These are phyloP conservation scores for Drosophila borealis DNA, from an alignment of 2,888 invertebrate species.

Conservation along the genomic window DNA sequence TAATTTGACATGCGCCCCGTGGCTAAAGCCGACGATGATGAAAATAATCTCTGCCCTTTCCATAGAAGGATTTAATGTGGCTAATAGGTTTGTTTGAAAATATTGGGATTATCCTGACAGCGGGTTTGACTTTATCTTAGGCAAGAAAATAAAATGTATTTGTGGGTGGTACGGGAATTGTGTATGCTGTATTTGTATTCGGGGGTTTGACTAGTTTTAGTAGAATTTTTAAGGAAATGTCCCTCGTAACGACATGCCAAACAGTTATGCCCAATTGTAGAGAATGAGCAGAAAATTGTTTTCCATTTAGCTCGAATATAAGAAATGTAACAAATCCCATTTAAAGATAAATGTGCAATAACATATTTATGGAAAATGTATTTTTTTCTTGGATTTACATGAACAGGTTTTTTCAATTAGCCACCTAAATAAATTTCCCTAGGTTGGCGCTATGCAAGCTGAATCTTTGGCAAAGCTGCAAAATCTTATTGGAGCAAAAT, in stretches of 20 bases:
- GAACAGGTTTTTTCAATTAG: too few relatives aligned
- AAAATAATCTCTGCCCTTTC: constrained; percentile 77
- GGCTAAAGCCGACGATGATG: constrained; percentile 82
- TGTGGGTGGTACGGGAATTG: constrained; percentile 57
- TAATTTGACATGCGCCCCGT: constrained; percentile 83
- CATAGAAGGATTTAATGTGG: constrained; percentile 78
- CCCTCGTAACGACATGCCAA: constrained; percentile 3
- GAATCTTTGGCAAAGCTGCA: too few relatives aligned
- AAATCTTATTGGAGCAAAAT: too few relatives aligned
- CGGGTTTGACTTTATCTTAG: constrained; percentile 66
- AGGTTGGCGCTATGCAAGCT: too few relatives aligned
- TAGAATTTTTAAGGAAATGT: constrained; percentile 8
- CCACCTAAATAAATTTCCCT: too few relatives aligned
- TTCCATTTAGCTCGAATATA: background rate
- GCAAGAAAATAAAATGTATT: constrained; percentile 24
- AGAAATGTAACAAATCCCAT: background rate
- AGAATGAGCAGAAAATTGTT: constrained; percentile 7
- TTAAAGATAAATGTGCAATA: too few relatives aligned
- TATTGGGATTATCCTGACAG: constrained; percentile 79
- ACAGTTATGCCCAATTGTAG: constrained; percentile 8
- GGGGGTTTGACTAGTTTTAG: constrained; percentile 32
- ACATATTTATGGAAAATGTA: too few relatives aligned
- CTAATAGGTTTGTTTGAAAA: constrained; percentile 83
- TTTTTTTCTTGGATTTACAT: too few relatives aligned
- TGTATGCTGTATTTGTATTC: constrained; percentile 26